Percentiles rank a stretch among this genome's conserved stretches.
Conservation (phyloP, 2,888 invertebrate species). For the Dorcus parallelipipedus region DNA sequence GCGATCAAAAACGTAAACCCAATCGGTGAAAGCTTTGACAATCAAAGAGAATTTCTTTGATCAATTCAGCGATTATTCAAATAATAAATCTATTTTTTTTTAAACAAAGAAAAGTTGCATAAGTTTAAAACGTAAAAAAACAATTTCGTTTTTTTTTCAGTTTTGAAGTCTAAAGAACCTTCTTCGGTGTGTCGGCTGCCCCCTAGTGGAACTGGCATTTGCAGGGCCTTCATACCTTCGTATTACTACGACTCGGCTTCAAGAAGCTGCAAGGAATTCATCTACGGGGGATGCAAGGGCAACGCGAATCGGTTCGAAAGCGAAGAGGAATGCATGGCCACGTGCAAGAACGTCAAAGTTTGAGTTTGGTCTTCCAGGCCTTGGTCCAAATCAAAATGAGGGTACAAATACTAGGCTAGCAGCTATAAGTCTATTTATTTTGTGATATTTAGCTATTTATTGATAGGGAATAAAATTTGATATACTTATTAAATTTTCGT, state of each 20-base stretch:
- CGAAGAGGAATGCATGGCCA: constrained; percentile 50
- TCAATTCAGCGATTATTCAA: not conserved
- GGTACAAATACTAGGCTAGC: not conserved
- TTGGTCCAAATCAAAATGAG: not conserved
- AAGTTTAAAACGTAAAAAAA: no score
- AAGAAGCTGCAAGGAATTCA: constrained; percentile 52
- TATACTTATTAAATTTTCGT: no score
- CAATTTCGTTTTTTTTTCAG: not conserved
- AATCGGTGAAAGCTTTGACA: not conserved
- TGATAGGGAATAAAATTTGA: no score
- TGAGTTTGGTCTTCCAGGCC: not conserved
- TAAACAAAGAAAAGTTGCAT: no score
- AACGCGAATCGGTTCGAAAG: constrained; percentile 56
- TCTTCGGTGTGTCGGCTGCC: constrained; percentile 7
- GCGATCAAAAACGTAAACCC: not conserved
- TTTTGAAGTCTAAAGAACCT: not conserved
- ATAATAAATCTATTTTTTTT: no score
- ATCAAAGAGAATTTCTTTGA: not conserved
- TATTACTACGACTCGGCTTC: constrained; percentile 49
- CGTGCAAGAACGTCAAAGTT: constrained; percentile 39
- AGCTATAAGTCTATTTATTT: no score
- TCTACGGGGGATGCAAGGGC: constrained; percentile 57
- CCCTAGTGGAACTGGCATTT: constrained; percentile 21
- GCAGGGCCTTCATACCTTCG: constrained; percentile 40
- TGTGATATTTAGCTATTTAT: no score